These are phyloP conservation scores for Drosophila merina DNA, from an alignment of 2,888 invertebrate genomes.

Conservation along the genomic window DNA sequence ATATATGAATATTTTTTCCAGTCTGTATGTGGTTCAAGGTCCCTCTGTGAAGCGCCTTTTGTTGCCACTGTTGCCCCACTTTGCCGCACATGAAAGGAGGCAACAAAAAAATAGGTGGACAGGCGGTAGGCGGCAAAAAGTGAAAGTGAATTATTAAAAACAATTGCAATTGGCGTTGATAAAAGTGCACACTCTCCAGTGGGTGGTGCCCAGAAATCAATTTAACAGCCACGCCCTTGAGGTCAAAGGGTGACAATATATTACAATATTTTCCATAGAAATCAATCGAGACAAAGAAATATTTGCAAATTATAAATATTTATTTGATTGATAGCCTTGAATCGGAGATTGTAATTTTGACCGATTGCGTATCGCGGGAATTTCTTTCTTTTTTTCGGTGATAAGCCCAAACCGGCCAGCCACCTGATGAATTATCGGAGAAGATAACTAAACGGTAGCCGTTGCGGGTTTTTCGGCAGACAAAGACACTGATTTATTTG, in stretches of 20 bases:
- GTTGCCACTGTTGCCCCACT: slow-evolving; percentile 26
- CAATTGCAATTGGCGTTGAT: slow-evolving; percentile 71
- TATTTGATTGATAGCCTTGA: no score
- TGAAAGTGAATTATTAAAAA: slow-evolving; percentile 72
- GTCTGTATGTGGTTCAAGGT: slow-evolving; percentile 12
- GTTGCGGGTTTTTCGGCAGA: no score
- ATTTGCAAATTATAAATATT: no score
- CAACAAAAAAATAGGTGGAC: slow-evolving; percentile 7
- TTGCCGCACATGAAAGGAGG: not conserved
- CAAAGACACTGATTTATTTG: slow-evolving; percentile 15
- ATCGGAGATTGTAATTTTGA: no score
- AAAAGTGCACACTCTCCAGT: slow-evolving; percentile 33
- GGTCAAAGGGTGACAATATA: not conserved
- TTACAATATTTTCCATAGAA: not conserved
- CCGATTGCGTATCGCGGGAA: no score
- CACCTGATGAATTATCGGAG: not conserved
- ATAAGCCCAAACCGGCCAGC: not conserved
- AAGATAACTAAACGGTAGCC: no score
- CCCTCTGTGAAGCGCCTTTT: slow-evolving; percentile 9
- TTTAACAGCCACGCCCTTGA: no score
- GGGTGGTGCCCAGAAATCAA: not conserved
- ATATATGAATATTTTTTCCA: not conserved
- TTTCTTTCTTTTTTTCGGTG: no score
- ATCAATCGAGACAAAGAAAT: no score
- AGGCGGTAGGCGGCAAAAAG: slow-evolving; percentile 42